A percentile compares a stretch with the other conserved stretches of the same genome.
phyloP scores from a whole-genome alignment of 2,888 invertebrate species.

The Zele albiditarsus region DNA sequence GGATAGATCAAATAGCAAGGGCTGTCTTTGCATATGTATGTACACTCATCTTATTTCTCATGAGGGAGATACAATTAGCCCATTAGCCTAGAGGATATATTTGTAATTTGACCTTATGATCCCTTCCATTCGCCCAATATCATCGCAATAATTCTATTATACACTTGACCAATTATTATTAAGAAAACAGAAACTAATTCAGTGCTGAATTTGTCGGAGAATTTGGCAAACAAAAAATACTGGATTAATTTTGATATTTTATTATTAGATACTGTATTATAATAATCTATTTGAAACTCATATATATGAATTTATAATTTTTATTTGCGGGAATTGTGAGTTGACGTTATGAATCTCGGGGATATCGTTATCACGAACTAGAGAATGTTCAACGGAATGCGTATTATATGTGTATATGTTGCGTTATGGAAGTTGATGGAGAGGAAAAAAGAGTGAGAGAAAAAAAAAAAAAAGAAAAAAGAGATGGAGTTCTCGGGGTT shows the following conservation, averaged over 20 bases:
- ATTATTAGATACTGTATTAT: too few species aligned
- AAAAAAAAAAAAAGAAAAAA: constrained; percentile 7
- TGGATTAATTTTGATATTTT: too few species aligned
- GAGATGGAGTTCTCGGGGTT: not conserved
- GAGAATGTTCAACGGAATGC: not conserved
- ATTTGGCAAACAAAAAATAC: too few species aligned
- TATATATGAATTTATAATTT: not conserved
- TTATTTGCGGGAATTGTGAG: not conserved
- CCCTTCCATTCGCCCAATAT: constrained; percentile 24
- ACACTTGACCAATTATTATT: not conserved
- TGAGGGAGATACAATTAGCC: constrained; percentile 38
- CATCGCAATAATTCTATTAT: constrained; percentile 5
- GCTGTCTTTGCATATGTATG: not conserved
- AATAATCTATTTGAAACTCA: not conserved
- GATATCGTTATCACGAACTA: not conserved
- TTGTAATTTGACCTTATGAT: constrained; percentile 40
- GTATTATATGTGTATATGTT: not conserved
- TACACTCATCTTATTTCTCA: not conserved
- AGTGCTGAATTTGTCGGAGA: too few species aligned
- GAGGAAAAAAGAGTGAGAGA: not conserved
- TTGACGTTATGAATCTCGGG: not conserved
- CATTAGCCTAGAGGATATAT: constrained; percentile 22
- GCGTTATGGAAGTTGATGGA: not conserved
- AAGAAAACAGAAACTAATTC: too few species aligned
- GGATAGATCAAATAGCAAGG: constrained; percentile 11